phyloP scores from a whole-genome alignment of 1,140 invertebrate species.

The Sinella curviseta region DNA sequence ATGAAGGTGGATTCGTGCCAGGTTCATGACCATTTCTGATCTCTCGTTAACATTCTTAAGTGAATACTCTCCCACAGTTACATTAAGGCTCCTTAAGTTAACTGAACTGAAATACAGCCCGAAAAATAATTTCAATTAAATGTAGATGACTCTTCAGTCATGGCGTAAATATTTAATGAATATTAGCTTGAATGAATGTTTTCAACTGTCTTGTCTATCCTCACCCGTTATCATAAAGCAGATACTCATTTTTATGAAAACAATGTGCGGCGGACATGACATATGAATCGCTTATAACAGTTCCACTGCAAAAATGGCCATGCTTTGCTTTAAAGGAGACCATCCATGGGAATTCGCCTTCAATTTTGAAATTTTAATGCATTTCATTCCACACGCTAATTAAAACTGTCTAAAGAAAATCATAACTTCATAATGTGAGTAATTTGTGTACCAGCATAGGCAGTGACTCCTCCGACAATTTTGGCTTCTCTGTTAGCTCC shows the following conservation, averaged over 20 bases:
- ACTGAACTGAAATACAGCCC: not conserved
- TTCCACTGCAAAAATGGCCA: conserved; percentile 28
- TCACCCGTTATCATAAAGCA: not conserved
- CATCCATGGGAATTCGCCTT: conserved; percentile 35
- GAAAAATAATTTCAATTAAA: not conserved
- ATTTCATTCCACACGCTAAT: not conserved
- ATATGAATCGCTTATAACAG: conserved; percentile 3
- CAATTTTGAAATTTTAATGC: not conserved
- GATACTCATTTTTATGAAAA: conserved; percentile 17
- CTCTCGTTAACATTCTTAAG: conserved; percentile 22
- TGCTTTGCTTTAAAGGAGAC: conserved; percentile 31
- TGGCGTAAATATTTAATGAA: not conserved
- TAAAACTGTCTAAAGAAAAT: not conserved
- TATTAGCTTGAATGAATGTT: not conserved
- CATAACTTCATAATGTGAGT: not conserved
- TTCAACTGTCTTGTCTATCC: no score
- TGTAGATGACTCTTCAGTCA: not conserved
- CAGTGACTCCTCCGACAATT: conserved; percentile 29
- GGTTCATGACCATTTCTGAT: not conserved
- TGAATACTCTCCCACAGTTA: conserved; percentile 25
- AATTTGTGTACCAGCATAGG: not conserved
- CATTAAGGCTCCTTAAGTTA: conserved; percentile 10
- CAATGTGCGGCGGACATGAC: conserved; percentile 32
- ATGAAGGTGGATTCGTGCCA: conserved; percentile 14
- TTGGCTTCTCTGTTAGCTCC: not conserved